phyloP scores from a whole-genome alignment of 1,140 invertebrate species.

The Apis dorsata region DNA sequence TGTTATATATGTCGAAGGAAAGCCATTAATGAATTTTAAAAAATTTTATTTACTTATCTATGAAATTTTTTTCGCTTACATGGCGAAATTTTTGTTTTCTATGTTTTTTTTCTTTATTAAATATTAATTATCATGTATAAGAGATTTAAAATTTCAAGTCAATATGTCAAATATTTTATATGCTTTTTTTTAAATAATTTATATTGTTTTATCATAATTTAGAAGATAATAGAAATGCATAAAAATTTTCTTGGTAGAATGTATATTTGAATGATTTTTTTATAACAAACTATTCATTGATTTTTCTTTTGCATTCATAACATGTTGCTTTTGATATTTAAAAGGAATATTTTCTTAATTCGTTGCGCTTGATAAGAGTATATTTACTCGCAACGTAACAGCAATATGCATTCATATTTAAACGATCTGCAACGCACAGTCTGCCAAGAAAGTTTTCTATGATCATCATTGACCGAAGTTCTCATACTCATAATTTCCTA shows the following conservation, averaged over 20 bases:
- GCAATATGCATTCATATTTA: constrained; percentile 13
- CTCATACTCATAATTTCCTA: constrained; percentile 30
- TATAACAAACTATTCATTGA: neutral
- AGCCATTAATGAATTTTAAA: neutral
- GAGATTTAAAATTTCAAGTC: neutral
- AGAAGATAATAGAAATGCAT: no score
- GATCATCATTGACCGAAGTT: constrained; percentile 34
- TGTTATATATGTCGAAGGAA: neutral
- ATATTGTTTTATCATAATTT: neutral
- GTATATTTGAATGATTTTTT: no score
- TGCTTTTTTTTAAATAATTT: neutral
- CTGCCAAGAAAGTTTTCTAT: constrained; percentile 47
- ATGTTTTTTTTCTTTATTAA: neutral
- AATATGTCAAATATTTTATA: neutral
- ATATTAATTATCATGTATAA: neutral
- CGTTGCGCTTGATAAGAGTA: neutral
- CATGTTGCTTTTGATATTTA: neutral
- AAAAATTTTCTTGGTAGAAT: constrained; percentile 12
- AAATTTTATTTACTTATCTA: neutral
- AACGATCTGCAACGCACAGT: constrained; percentile 27
- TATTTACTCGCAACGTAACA: neutral
- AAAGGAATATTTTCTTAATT: neutral
- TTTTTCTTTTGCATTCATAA: neutral
- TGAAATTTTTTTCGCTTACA: neutral
- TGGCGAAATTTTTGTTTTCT: no score